Evolutionary conservation across 2,113 vertebrate species (phyloP), one percentile per base, ranked within the genome.

Genomic region (Tringa solitaria): DNA sequence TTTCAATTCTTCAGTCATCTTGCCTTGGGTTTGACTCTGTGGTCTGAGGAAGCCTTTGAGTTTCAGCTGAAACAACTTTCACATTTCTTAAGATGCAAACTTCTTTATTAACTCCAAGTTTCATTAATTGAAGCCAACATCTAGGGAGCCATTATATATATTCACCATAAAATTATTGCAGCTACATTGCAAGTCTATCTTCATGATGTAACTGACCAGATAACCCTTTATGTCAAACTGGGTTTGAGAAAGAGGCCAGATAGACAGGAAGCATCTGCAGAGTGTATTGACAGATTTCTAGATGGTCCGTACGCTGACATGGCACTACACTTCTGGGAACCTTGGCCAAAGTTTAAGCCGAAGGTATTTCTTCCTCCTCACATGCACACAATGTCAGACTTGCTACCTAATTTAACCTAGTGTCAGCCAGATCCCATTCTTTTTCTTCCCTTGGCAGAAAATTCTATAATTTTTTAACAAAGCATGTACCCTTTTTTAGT

Each of bases 1-100:
- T 90, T 93, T 93, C 89, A 89, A 14, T 77, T 92, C 82, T 81
- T 84, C 72, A 85, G 46, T 95, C 92, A 32, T 95, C 77, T 69
- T 89, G 50, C 92, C 51, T 59, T 87, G 72, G 74, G 65, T 94
- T 93, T 95, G 89, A 53, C 87, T 68, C 18, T 60, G 56, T 57
- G 72, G 59, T 63, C 57, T 76, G 76, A 46, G 46, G 89, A 92
- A 94, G 80, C 12, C 37, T 68, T 85, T 91, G 56, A 80, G 82
- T 12, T 57, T 69, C 35, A 72, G 20, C 70, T 74, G 46, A 79
- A 92, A 78, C 46, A 77, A 60, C 60, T 84, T 96, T 77, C 56
- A n/a, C 48, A 81, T 94, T 93, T 93, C 57, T 73, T 60, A 83
- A 53, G 41, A 70, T 54, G 15, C 20, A 53, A 73, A 75, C 61